These are phyloP conservation scores for Mylabris phalerata DNA, from an alignment of 1,140 invertebrate genomes.

Conservation along the genomic window DNA sequence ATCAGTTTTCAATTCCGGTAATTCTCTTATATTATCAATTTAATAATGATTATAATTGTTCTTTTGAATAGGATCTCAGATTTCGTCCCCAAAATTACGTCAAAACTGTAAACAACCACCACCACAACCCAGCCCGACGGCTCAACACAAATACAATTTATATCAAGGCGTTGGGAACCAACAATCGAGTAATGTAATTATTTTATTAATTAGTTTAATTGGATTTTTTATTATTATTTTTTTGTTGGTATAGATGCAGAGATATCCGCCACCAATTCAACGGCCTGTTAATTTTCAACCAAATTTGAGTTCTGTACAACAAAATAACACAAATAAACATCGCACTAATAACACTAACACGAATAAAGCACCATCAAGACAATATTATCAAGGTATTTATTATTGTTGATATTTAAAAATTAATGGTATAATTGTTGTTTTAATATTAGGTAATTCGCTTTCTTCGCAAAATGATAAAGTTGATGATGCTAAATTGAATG, in stretches of 20 bases:
- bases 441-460: slow-evolving; percentile 23
- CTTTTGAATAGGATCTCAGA: slow-evolving; percentile 35
- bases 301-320: slow-evolving; percentile 30
- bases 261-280: slow-evolving; percentile 39
- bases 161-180: slow-evolving; percentile 35
- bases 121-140: slow-evolving; percentile 38
- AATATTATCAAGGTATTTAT: slow-evolving; percentile 39
- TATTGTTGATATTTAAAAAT: background rate
- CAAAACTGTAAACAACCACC: slow-evolving; percentile 38
- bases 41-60: slow-evolving; percentile 13
- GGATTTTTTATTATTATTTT: background rate
- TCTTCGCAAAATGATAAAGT: slow-evolving; percentile 34
- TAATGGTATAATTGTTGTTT: background rate
- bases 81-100: slow-evolving; percentile 39
- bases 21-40: background rate
- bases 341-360: slow-evolving; percentile 31
- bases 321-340: slow-evolving; percentile 29
- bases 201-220: slow-evolving; percentile 1
- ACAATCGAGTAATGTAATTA: slow-evolving; percentile 34
- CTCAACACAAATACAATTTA: slow-evolving; percentile 38
- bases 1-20: slow-evolving; percentile 40
- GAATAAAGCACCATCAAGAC: slow-evolving; percentile 32
- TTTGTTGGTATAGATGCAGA: slow-evolving; percentile 26
- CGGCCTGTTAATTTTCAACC: slow-evolving; percentile 36
- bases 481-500: slow-evolving; percentile 32